Base-by-base conservation (phyloP, 2,888 invertebrate species). In the Prosopocoilus inquinatus region DNA sequence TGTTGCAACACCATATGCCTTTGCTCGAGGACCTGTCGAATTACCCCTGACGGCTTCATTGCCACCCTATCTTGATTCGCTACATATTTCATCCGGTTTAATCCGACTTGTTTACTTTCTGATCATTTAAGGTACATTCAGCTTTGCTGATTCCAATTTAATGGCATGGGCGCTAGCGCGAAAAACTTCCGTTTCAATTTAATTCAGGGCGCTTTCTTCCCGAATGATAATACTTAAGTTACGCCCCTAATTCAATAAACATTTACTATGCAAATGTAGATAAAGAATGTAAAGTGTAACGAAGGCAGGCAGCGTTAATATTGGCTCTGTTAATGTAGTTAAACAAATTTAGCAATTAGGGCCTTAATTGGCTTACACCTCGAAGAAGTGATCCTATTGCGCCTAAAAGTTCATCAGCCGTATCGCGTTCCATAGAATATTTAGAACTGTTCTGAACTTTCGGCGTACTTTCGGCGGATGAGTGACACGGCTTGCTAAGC, bases 1-100 rank as follows among this genome's bases (percentile, higher is more conserved):
- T 71, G 70, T 73, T 74, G 71, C 72, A 73, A 68, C 72, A 72
- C 74, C 74, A 73, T 74, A 73, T 73, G 73, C 71, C 70, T 65
- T 57, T 63, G 63, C 65, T 70, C 63, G 69, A 71, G 72, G 70
- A 73, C 71, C 71, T 73, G 72, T 71, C 72, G 69, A 72, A 69
- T 65, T 60, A 62, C 58, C 67, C 65, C 65, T 67, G 69, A 69
- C 64, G 63, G 67, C 67, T 70, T 67, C 64, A 70, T 70, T 58
- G 60, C 57, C 55, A 63, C 62, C 65, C 62, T 63, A 62, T 61
- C 58, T 57, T 56, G 61, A 53, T 55, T 55, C 55, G 55, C 61
- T 58, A 56, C 57, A 60, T 57, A 58, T 58, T 58, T 53, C 43
- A 57, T 55, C 51, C 53, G 50, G 55, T 61, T 56, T 60, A 57